A percentile compares a stretch with the other conserved stretches of the same genome.
Conservation (phyloP, 2,797 vertebrate species). For the Falco naumanni region DNA sequence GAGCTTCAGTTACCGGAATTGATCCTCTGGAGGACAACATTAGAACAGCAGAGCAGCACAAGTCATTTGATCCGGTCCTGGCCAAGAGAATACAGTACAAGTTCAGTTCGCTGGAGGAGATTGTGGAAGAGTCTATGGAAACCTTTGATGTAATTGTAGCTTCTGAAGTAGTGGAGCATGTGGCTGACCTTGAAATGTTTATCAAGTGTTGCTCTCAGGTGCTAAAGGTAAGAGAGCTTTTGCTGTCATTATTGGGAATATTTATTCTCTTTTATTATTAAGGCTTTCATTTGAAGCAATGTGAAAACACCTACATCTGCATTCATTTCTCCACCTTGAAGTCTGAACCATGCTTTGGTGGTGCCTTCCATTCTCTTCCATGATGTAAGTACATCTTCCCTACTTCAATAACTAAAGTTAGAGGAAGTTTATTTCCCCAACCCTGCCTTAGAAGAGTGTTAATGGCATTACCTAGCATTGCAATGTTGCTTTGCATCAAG, state of each 20-base stretch:
- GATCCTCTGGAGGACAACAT: slow-evolving; percentile 93
- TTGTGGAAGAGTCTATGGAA: slow-evolving; percentile 76
- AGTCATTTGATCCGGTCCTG: slow-evolving; percentile 87
- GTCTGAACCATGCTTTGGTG: background rate
- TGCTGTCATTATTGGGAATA: slow-evolving; percentile 27
- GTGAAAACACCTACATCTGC: background rate
- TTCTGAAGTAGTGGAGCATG: slow-evolving; percentile 97
- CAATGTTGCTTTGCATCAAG: background rate
- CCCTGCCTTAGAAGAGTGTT: background rate
- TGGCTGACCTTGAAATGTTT: slow-evolving; percentile 89
- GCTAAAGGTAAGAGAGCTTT: slow-evolving; percentile 87
- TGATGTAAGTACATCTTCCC: background rate
- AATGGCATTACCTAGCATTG: background rate
- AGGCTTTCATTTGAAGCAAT: background rate
- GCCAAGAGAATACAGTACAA: slow-evolving; percentile 83
- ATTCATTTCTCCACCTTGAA: background rate
- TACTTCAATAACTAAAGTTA: background rate
- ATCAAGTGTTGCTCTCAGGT: slow-evolving; percentile 85
- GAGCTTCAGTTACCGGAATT: slow-evolving; percentile 89
- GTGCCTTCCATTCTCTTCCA: background rate
- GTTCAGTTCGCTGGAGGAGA: slow-evolving; percentile 88
- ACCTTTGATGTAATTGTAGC: slow-evolving; percentile 90
- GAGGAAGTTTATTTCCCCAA: background rate
- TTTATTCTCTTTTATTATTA: background rate
- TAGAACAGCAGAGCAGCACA: slow-evolving; percentile 87